These are phyloP conservation scores for Crocuta crocuta DNA, from an alignment of 2,113 vertebrate genomes.

Conservation along the genomic window DNA sequence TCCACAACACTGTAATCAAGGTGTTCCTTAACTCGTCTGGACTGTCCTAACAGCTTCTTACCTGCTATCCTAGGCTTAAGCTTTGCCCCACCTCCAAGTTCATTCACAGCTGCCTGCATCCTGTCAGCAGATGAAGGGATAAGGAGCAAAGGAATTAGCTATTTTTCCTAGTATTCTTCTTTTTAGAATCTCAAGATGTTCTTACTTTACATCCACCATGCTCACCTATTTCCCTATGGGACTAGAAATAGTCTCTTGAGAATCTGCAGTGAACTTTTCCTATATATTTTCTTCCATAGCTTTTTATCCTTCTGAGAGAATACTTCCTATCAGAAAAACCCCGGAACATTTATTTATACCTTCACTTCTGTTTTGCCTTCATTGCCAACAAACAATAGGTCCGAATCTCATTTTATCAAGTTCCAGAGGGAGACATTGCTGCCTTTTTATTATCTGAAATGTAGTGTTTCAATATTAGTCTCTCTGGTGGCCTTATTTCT, in stretches of 20 bases:
- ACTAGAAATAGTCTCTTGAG: background rate
- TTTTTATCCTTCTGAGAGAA: background rate
- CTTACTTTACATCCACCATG: background rate
- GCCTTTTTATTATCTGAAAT: conserved; percentile 30
- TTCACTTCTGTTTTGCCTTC: conserved; percentile 10
- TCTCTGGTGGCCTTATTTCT: background rate
- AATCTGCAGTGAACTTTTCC: background rate
- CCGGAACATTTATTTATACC: background rate
- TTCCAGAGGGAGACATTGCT: background rate
- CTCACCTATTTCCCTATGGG: background rate
- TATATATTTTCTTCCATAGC: background rate
- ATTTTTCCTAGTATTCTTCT: background rate
- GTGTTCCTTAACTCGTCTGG: background rate
- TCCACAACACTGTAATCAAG: background rate
- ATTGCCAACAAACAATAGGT: background rate
- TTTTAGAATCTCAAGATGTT: background rate
- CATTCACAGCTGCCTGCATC: background rate
- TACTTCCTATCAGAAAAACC: background rate
- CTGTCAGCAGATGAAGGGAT: background rate
- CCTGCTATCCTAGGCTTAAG: background rate
- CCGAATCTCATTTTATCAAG: conserved; percentile 14
- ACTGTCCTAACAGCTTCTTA: background rate
- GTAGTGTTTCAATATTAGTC: background rate
- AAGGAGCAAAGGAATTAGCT: background rate
- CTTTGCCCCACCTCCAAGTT: background rate